phyloP scores from a whole-genome alignment of 2,888 invertebrate species.

The Amphiduros pacificus region DNA sequence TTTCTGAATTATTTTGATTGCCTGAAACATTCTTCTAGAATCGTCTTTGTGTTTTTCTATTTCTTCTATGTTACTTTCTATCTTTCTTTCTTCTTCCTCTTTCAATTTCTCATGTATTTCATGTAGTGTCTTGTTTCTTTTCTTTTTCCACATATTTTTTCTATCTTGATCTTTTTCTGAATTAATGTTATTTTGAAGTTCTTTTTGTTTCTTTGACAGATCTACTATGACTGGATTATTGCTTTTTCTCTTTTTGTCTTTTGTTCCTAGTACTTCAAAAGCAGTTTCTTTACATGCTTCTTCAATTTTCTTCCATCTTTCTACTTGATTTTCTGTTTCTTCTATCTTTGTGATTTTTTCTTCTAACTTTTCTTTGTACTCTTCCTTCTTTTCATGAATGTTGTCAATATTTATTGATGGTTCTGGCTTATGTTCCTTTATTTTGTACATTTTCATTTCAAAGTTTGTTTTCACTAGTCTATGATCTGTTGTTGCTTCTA shows the following conservation, averaged over 20 bases:
- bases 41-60: slow-evolving; percentile 9
- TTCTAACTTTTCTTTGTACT: not conserved
- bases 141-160: not conserved
- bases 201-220: slow-evolving; percentile 10
- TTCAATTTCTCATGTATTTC: not conserved
- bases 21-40: slow-evolving; percentile 2
- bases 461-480: not conserved
- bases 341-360: not conserved
- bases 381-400: not conserved
- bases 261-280: not conserved
- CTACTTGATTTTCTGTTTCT: not conserved
- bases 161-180: not conserved
- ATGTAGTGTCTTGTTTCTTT: not conserved
- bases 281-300: not conserved
- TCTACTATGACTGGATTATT: not conserved
- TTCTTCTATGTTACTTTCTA: not conserved
- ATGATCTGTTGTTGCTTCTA: slow-evolving; percentile 5
- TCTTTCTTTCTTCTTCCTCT: not conserved
- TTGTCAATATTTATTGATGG: not conserved
- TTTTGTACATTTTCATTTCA: not conserved
- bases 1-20: not conserved
- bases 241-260: not conserved
- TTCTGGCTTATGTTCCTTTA: not conserved
- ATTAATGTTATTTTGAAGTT: not conserved
- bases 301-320: slow-evolving; percentile 7